Percentiles rank a stretch among this genome's conserved stretches.
These are phyloP conservation scores for Myiozetetes cayanensis DNA, from an alignment of 2,113 vertebrate species.

Conservation along the genomic window DNA sequence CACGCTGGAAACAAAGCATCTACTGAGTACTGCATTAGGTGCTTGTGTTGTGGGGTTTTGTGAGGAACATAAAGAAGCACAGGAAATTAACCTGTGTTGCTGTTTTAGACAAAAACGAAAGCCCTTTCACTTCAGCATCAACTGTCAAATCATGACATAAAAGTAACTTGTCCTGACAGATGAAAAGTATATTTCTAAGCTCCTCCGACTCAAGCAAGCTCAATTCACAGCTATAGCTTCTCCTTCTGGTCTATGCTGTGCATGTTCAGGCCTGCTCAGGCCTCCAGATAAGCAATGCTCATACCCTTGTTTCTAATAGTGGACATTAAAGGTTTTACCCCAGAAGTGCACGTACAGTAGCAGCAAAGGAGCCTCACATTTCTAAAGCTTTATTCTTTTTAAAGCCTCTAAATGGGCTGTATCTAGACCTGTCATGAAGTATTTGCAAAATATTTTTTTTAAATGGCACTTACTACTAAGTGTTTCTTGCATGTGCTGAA, in stretches of 20 bases:
- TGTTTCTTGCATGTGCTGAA: not conserved
- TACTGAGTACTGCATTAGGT: not conserved
- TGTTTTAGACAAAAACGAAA: not conserved
- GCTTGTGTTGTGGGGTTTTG: not conserved
- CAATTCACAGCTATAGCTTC: not conserved
- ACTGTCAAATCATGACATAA: not conserved
- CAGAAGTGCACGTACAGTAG: not conserved
- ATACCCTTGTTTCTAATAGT: not conserved
- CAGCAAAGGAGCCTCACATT: not conserved
- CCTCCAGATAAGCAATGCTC: not conserved
- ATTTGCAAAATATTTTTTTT: not conserved
- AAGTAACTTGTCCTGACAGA: not conserved
- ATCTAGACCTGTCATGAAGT: not conserved
- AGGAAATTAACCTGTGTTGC: not conserved
- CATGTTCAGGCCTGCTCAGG: not conserved
- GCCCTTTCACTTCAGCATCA: not conserved
- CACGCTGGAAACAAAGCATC: not conserved
- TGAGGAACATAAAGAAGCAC: not conserved
- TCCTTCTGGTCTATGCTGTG: accelerated
- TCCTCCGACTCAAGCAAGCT: not conserved
- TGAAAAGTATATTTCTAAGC: not conserved
- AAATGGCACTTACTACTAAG: not conserved
- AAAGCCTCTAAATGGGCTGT: not conserved
- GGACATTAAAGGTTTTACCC: not conserved
- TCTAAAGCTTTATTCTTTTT: not conserved